Conservation (phyloP, 2,797 vertebrate species). For the Acomys russatus region DNA sequence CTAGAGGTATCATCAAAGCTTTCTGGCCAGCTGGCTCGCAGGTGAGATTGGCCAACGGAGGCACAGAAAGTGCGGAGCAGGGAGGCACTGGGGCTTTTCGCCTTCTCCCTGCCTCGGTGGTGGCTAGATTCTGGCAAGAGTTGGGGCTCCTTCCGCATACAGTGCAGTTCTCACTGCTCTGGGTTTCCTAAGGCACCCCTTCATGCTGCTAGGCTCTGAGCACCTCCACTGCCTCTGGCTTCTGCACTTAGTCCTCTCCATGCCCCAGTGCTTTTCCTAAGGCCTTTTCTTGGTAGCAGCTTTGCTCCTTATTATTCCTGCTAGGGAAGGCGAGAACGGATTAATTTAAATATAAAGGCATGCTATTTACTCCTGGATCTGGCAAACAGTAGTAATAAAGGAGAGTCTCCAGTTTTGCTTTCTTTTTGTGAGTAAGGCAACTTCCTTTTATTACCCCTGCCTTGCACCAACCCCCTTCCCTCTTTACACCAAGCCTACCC, state of each 20-base stretch:
- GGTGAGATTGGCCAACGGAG: background rate
- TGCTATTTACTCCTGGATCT: slow-evolving; percentile 4
- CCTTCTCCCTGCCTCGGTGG: background rate
- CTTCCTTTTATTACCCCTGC: background rate
- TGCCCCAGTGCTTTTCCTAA: background rate
- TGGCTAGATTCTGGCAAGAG: background rate
- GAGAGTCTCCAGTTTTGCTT: slow-evolving; percentile 5
- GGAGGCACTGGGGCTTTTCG: background rate
- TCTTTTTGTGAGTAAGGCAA: background rate
- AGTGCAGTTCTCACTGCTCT: background rate
- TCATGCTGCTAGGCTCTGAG: background rate
- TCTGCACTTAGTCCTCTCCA: background rate
- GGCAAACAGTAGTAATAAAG: background rate
- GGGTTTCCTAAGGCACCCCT: background rate
- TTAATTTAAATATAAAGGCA: slow-evolving; percentile 57
- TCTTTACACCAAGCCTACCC: background rate
- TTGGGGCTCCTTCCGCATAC: background rate
- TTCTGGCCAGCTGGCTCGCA: background rate
- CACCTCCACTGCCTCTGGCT: background rate
- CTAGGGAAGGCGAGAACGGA: background rate
- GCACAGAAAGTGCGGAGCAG: background rate
- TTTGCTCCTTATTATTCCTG: slow-evolving; percentile 4
- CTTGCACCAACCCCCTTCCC: background rate
- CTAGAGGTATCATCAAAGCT: background rate
- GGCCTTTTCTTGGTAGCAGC: background rate